phyloP scores from a whole-genome alignment of 2,113 vertebrate species.

The Poeciliopsis retropinna region DNA sequence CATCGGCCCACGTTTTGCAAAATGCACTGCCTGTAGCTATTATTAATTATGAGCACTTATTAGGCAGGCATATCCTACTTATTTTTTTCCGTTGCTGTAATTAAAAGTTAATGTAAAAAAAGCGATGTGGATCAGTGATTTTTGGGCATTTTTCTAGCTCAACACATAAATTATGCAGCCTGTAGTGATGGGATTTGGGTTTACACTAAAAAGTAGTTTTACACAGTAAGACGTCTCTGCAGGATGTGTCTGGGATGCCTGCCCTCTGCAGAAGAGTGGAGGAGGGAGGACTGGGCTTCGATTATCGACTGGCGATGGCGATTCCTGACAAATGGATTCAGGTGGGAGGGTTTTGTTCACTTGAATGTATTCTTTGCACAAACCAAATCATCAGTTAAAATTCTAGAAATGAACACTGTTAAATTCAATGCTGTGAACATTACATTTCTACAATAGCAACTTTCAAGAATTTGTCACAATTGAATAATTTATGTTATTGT shows the following conservation, averaged over 20 bases:
- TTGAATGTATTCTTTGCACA: not conserved
- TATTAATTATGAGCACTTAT: slow-evolving; percentile 67
- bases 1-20: slow-evolving; percentile 46
- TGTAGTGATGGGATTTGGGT: slow-evolving; percentile 31
- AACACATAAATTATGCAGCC: slow-evolving; percentile 5
- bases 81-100: slow-evolving; percentile 56
- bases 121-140: slow-evolving; percentile 47
- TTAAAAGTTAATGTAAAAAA: slow-evolving; percentile 62
- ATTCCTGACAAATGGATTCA: slow-evolving; percentile 99
- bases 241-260: slow-evolving; percentile 99
- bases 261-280: slow-evolving; percentile 86
- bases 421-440: not conserved
- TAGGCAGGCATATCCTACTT: slow-evolving; percentile 49
- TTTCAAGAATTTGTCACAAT: not conserved
- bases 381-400: not conserved
- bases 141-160: slow-evolving; percentile 4
- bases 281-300: slow-evolving; percentile 93
- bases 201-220: slow-evolving; percentile 34
- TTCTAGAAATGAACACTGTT: not conserved
- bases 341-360: slow-evolving; percentile 73
- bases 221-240: slow-evolving; percentile 40
- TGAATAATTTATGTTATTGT: not conserved
- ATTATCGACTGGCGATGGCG: slow-evolving; percentile 97
- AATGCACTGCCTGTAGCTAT: slow-evolving; percentile 58
- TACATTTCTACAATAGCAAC: not conserved